Conservation (phyloP, 1,140 invertebrate genomes). For the Bombyx mandarina region DNA sequence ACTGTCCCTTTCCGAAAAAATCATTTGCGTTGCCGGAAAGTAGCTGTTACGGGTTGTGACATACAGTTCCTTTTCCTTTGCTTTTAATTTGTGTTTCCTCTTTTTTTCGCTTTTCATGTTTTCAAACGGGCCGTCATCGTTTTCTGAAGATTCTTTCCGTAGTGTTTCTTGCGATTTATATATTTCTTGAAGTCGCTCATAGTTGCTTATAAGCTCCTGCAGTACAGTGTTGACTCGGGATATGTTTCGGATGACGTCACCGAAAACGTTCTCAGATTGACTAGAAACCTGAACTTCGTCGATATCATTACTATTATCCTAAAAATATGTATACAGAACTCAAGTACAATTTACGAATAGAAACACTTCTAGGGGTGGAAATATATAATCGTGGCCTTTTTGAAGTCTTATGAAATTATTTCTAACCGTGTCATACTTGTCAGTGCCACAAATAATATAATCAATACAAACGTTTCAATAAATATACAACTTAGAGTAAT, state of each 20-base stretch:
- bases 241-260: conserved; percentile 36
- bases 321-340: too few relatives aligned
- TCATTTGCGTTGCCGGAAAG: conserved; percentile 15
- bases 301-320: too few relatives aligned
- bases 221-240: conserved; percentile 32
- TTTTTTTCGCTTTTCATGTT: conserved; percentile 10
- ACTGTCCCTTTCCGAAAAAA: conserved; percentile 8
- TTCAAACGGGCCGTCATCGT: conserved; percentile 20
- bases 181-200: conserved; percentile 31
- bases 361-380: too few relatives aligned
- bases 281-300: too few relatives aligned
- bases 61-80: not conserved
- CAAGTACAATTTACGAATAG: too few relatives aligned
- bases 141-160: conserved; percentile 17
- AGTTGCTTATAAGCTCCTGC: conserved; percentile 35
- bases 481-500: too few relatives aligned
- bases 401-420: too few relatives aligned
- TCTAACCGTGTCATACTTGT: too few relatives aligned
- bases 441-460: too few relatives aligned
- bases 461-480: too few relatives aligned
- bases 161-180: conserved; percentile 26
- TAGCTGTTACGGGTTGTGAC: not conserved
- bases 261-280: conserved; percentile 12
- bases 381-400: too few relatives aligned
- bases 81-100: conserved; percentile 6